Evolutionary conservation across 2,888 invertebrate genomes (phyloP), one percentile per base, ranked within the genome.

Genomic region (Catocala sponsa): DNA sequence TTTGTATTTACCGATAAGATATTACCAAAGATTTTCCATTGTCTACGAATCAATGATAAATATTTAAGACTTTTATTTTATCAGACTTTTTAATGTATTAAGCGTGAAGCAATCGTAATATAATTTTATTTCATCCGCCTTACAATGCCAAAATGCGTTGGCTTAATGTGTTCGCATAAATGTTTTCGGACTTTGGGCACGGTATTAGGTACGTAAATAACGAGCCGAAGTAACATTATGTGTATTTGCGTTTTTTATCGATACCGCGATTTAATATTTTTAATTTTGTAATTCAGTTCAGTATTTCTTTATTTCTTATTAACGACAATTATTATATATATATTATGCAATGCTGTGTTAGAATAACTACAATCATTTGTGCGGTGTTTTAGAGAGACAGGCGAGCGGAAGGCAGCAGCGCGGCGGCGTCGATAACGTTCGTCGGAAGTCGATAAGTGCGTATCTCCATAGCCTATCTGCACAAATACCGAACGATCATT

Each of bases 371-470:
- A 59, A 49, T 49, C n/a, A 44, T 71, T 72, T 71, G 72, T 66
- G 77, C 80, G 72, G 74, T 65, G 57, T 46, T 59, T 66, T 66
- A 68, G 71, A 67, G 72, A 69, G 68, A 58, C 67, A 65, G 73
- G 56, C 65, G 54, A 76, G 77, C 89, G 89, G 90, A 87, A 89
- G 84, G 83, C 82, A 75, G 70, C 70, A 73, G 63, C 75, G 81
- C 65, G 79, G 72, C 74, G 67, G 53, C 59, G 71, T 68, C 72
- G 76, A 83, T 91, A 92, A 90, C 86, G 78, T 55, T 59, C 51
- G 81, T 85, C 89, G 92, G 92, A 92, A 87, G 88, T 79, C 78
- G 92, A 92, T 92, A 91, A 83, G 70, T 71, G 68, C 71, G 74
- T 83, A 85, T 87, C 84, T 66, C 59, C 50, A 54, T 65, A 67